A percentile compares a stretch with the other conserved stretches of the same genome.
Conservation (phyloP, 1,140 invertebrate genomes). For the Onthophagus taurus region DNA sequence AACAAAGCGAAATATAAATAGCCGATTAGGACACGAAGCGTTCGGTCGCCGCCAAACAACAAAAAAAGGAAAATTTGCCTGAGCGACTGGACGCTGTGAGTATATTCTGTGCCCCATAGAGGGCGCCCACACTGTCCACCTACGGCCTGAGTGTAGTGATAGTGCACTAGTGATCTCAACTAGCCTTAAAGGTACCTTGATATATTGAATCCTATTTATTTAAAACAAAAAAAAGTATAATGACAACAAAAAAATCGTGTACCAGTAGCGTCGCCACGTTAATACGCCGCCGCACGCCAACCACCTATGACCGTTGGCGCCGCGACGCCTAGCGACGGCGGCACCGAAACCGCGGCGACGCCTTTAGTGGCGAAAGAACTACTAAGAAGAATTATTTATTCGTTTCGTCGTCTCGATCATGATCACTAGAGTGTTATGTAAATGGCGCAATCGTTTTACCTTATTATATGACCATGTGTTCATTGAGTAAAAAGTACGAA, state of each 20-base stretch:
- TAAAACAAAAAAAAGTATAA: slow-evolving; percentile 17
- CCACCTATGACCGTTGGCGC: slow-evolving; percentile 31
- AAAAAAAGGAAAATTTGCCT: no score
- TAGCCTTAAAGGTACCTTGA: slow-evolving; percentile 37
- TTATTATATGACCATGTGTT: slow-evolving; percentile 38
- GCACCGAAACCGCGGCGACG: slow-evolving; percentile 30
- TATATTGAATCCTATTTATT: slow-evolving; percentile 34
- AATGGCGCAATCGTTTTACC: slow-evolving; percentile 32
- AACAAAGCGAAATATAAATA: not conserved
- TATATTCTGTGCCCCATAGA: not conserved
- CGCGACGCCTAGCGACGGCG: slow-evolving; percentile 32
- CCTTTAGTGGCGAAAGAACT: slow-evolving; percentile 5
- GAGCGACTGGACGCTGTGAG: no score
- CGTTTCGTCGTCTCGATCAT: not conserved
- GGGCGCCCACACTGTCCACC: slow-evolving; percentile 18
- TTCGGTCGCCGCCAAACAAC: no score
- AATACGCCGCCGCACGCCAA: slow-evolving; percentile 34
- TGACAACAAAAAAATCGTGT: no score
- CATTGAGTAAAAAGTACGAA: slow-evolving; percentile 36
- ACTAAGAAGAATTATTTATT: not conserved
- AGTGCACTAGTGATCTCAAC: slow-evolving; percentile 37
- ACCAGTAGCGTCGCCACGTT: slow-evolving; percentile 22
- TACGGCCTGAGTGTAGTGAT: slow-evolving; percentile 28
- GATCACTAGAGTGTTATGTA: slow-evolving; percentile 22
- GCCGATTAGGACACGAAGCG: no score